Evolutionary conservation across 2,113 vertebrate genomes (phyloP), one percentile per base, ranked within the genome.

Genomic region (Seriola quinqueradiata): DNA sequence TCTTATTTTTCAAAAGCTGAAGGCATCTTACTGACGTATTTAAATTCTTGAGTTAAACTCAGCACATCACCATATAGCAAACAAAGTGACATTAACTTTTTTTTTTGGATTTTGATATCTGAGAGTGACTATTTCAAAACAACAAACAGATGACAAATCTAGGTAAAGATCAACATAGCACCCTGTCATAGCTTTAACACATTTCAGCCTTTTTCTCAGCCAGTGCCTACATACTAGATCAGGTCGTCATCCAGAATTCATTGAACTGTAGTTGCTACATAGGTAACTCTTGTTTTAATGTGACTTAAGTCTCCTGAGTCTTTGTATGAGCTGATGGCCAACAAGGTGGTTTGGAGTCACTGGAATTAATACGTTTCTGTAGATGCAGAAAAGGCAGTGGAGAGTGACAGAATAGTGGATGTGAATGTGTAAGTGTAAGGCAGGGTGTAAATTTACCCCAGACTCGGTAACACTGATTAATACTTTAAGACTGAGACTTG

Each of bases 1-100:
- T 64, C 68, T 72, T 70, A 65, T 85, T 77, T 82, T 75, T 82
- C 55, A 60, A 57, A 74, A 76, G 55, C 63, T 61, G 75, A 61
- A 68, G 61, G 23, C 46, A 66, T 36, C 40, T 73, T 23, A 40
- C 19, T 66, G 52, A 66, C 58, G 77, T 59, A 48, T 60, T 70
- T 78, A 77, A 52, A 34, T 71, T 55, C 7, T 57, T 11, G 11
- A 64, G 25, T 52, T 48, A 23, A 73, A 73, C 28, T 77, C 16
- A 17, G 19, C 23, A 46, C 10, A 59, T 58, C 11, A 14, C 23
- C 61, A 60, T 0, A 21, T 42, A 67, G 60, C 1, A 42, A 38
- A 32, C 32, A 63, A 67, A 65, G 23, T 57, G n/a, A 34, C n/a
- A 38, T 8, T 36, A 23, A 23, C 4, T 59, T 54, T 0, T 16